Evolutionary conservation across 37 sponge, comb jelly and placozoan species (phyloP).

Genomic region (Chondrosia reniformis): DNA sequence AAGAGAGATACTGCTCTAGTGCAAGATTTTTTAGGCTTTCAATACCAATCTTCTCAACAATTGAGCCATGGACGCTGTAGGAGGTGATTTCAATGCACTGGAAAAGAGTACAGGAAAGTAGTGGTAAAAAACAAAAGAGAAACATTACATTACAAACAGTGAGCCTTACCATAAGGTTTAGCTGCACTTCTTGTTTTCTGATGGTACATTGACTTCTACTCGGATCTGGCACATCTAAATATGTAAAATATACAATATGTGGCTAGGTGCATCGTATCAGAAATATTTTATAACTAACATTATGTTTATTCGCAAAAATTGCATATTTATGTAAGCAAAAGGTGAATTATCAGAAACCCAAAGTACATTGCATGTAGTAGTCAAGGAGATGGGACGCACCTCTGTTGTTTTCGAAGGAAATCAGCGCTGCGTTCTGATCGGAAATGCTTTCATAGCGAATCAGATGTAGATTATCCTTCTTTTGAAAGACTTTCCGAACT

Average conservation of each 20-base stretch:
- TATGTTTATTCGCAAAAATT: too few relatives aligned
- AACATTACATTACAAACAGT: background rate
- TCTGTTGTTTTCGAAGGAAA: background rate
- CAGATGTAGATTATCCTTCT: constrained; percentile 11
- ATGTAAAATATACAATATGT: background rate
- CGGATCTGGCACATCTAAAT: background rate
- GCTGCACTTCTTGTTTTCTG: background rate
- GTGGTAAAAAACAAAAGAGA: background rate
- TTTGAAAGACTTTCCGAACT: constrained; percentile 3
- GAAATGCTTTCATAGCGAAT: background rate
- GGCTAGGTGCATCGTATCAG: background rate
- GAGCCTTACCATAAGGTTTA: constrained; percentile 1
- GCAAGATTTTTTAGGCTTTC: background rate
- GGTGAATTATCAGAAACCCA: background rate
- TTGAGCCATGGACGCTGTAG: constrained; percentile 9
- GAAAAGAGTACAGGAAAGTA: background rate
- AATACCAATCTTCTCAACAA: background rate
- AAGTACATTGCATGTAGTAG: background rate
- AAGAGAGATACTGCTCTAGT: constrained; percentile 2
- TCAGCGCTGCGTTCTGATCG: background rate
- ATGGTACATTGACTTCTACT: background rate
- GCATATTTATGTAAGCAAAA: too few relatives aligned
- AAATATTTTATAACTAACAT: too few relatives aligned
- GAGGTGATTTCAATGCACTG: constrained; percentile 18
- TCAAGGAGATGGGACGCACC: background rate